phyloP scores from a whole-genome alignment of 2,888 invertebrate genomes.

The Zele albiditarsus region DNA sequence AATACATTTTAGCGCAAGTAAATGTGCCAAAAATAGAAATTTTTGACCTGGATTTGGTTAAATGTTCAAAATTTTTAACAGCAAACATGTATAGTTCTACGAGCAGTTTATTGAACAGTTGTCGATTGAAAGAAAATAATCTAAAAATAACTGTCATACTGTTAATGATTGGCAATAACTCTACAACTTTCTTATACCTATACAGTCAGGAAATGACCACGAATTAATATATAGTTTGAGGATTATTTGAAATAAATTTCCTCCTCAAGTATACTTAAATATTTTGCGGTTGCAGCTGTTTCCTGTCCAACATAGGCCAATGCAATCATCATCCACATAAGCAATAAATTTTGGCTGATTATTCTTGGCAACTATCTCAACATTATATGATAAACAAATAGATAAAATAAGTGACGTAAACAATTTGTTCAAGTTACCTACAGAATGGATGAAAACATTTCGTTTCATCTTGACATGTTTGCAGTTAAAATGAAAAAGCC shows the following conservation, averaged over 20 bases:
- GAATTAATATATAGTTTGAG: not conserved
- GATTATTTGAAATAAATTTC: conserved; percentile 20
- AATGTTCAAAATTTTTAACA: not conserved
- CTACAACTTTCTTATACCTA: too few species aligned
- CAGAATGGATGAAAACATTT: not conserved
- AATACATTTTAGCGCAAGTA: conserved; percentile 48
- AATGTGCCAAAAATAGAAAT: conserved; percentile 61
- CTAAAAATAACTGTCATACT: not conserved
- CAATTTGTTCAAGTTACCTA: not conserved
- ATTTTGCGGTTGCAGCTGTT: conserved; percentile 12
- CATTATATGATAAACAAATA: conserved; percentile 14
- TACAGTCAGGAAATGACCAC: too few species aligned
- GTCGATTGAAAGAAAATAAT: not conserved
- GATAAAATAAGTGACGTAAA: not conserved
- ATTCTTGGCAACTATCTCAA: not conserved
- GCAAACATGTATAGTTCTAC: not conserved
- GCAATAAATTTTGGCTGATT: not conserved
- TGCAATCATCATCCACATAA: conserved; percentile 9
- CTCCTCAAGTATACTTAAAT: not conserved
- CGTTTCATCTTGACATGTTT: conserved; percentile 11
- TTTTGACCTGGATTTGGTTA: conserved; percentile 55
- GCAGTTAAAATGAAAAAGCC: not conserved
- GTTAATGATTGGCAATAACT: not conserved
- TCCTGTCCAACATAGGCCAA: not conserved
- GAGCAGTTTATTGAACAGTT: not conserved